These are phyloP conservation scores for Helicoverpa zea DNA, from an alignment of 1,140 invertebrate species.

Conservation along the genomic window DNA sequence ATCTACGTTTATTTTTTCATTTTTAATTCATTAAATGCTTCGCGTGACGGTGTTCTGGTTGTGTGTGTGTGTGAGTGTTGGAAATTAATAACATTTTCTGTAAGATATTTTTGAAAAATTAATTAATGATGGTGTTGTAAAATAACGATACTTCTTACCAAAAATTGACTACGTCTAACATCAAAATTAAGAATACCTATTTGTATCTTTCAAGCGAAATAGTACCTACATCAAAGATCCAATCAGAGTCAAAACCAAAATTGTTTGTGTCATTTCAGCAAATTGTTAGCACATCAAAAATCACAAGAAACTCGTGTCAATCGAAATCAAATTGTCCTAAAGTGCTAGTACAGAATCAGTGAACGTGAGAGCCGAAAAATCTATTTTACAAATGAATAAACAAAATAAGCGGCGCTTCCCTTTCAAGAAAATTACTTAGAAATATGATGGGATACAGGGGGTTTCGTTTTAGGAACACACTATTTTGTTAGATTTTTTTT, in stretches of 20 bases:
- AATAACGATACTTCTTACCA: too few species aligned
- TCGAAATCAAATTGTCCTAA: slow-evolving; percentile 32
- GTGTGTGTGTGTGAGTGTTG: neutral
- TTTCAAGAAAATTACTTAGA: slow-evolving; percentile 57
- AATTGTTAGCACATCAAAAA: neutral
- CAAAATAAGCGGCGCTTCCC: slow-evolving; percentile 52
- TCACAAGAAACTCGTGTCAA: neutral
- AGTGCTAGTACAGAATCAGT: slow-evolving; percentile 35
- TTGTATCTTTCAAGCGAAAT: too few species aligned
- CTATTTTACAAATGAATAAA: slow-evolving; percentile 63
- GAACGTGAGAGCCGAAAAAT: slow-evolving; percentile 48
- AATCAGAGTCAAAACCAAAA: too few species aligned
- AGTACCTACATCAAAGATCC: too few species aligned
- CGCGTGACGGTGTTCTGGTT: too few species aligned
- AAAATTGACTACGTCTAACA: too few species aligned
- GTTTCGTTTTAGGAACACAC: neutral
- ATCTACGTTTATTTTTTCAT: too few species aligned
- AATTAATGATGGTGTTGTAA: too few species aligned
- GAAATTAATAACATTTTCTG: too few species aligned
- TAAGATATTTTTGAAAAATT: neutral
- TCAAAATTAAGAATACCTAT: too few species aligned
- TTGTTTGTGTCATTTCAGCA: too few species aligned
- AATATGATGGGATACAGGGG: slow-evolving; percentile 44
- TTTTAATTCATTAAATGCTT: neutral
- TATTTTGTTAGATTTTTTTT: too few species aligned